These are phyloP conservation scores for Ctena decussata DNA, from an alignment of 2,888 invertebrate genomes.

Conservation along the genomic window DNA sequence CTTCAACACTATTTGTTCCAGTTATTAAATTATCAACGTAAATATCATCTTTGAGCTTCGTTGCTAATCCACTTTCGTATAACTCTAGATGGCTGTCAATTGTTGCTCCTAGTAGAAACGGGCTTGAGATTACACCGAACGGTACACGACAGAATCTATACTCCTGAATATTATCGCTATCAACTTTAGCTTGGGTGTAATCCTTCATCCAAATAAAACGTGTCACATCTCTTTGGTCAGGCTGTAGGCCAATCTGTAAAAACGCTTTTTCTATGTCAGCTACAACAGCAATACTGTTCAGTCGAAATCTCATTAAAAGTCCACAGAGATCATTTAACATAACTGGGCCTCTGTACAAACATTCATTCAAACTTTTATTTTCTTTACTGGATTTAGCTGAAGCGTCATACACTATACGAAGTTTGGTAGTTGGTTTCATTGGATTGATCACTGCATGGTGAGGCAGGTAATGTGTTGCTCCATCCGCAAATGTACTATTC, in stretches of 20 bases:
- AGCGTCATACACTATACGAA: background rate
- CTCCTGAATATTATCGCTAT: too few relatives aligned
- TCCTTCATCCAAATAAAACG: background rate
- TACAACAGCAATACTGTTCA: background rate
- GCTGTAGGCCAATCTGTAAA: too few relatives aligned
- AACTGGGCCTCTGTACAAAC: too few relatives aligned
- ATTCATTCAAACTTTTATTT: too few relatives aligned
- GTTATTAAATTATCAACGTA: background rate
- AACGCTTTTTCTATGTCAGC: too few relatives aligned
- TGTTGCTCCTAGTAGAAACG: slow-evolving; percentile 16
- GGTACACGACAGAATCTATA: slow-evolving; percentile 9
- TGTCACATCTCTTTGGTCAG: background rate
- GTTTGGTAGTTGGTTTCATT: background rate
- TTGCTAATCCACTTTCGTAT: background rate
- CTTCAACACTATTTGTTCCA: background rate
- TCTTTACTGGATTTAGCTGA: background rate
- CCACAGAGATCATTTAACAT: too few relatives aligned
- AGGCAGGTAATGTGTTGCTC: slow-evolving; percentile 10
- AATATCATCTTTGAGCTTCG: slow-evolving; percentile 7
- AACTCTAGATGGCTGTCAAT: background rate
- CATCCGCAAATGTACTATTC: background rate
- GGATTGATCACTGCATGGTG: too few relatives aligned
- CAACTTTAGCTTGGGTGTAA: too few relatives aligned
- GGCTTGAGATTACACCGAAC: slow-evolving; percentile 5
- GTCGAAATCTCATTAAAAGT: background rate